Evolutionary conservation across 1,140 invertebrate species (phyloP).

Genomic region (Pentalonia nigronervosa): DNA sequence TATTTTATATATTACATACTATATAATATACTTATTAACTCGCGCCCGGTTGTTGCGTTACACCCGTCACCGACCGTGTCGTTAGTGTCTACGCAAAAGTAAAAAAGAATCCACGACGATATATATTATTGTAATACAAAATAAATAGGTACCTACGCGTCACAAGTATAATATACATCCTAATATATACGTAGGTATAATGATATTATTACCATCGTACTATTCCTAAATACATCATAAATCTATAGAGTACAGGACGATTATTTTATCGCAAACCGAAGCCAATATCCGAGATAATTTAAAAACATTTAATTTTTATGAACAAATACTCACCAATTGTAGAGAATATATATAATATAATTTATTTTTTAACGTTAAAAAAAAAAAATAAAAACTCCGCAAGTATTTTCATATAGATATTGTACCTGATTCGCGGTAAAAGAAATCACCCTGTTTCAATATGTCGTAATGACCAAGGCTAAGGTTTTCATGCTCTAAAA

Average conservation of each 20-base stretch:
- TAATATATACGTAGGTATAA: neutral
- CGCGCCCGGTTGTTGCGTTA: slow-evolving; percentile 3
- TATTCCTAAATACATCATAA: neutral
- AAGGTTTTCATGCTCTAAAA: neutral
- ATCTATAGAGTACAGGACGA: neutral
- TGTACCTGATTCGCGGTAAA: neutral
- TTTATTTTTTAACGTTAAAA: neutral
- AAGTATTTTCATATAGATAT: neutral
- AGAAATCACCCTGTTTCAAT: neutral
- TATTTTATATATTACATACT: neutral
- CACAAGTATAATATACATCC: neutral
- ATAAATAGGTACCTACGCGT: neutral
- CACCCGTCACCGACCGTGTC: neutral
- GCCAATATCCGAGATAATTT: neutral
- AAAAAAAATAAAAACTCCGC: too few species aligned
- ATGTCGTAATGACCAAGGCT: neutral
- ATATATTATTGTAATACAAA: neutral
- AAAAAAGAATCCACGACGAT: neutral
- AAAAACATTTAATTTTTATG: neutral
- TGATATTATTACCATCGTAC: neutral
- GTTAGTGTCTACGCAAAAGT: neutral
- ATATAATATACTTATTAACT: slow-evolving; percentile 6
- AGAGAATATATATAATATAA: neutral
- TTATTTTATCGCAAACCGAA: neutral
- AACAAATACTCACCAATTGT: too few species aligned